These are phyloP conservation scores for Apantesis nais DNA, from an alignment of 2,888 invertebrate species.

Conservation along the genomic window DNA sequence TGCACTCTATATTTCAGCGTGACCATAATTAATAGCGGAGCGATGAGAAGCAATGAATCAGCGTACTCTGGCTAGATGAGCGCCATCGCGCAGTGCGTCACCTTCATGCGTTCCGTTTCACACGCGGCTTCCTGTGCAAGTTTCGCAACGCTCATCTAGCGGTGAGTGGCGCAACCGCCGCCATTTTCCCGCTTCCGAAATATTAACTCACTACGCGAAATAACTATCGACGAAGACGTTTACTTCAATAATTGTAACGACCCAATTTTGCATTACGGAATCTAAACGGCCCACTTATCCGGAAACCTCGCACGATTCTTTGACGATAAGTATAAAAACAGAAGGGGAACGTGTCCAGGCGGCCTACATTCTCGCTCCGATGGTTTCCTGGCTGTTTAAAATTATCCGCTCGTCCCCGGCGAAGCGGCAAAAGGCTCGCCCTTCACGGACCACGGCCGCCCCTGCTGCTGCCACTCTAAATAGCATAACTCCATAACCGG, in stretches of 20 bases:
- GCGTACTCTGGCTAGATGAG: constrained; percentile 28
- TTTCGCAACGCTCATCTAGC: constrained; percentile 67
- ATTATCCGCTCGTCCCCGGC: constrained; percentile 76
- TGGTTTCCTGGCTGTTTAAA: constrained; percentile 81
- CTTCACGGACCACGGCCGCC: constrained; percentile 77
- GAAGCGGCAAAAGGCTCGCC: constrained; percentile 77
- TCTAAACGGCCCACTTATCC: constrained; percentile 78
- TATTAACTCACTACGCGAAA: constrained; percentile 55
- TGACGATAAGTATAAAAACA: constrained; percentile 74
- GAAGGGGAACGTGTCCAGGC: constrained; percentile 70
- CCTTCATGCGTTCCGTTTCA: constrained; percentile 63
- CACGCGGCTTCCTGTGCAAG: constrained; percentile 67
- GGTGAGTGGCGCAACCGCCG: constrained; percentile 62
- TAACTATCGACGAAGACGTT: constrained; percentile 51
- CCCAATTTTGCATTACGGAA: constrained; percentile 67
- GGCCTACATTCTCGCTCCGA: constrained; percentile 79
- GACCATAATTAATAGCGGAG: constrained; percentile 57
- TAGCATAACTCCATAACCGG: constrained; percentile 61
- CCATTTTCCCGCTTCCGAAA: constrained; percentile 69
- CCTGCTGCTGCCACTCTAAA: constrained; percentile 63
- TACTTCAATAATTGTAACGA: constrained; percentile 64
- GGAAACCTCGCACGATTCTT: constrained; percentile 71
- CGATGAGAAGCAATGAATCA: constrained; percentile 59
- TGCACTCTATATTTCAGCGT: constrained; percentile 42
- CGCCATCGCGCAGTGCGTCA: constrained; percentile 61